phyloP scores from a whole-genome alignment of 2,797 vertebrate genomes.

The Poecilia picta region DNA sequence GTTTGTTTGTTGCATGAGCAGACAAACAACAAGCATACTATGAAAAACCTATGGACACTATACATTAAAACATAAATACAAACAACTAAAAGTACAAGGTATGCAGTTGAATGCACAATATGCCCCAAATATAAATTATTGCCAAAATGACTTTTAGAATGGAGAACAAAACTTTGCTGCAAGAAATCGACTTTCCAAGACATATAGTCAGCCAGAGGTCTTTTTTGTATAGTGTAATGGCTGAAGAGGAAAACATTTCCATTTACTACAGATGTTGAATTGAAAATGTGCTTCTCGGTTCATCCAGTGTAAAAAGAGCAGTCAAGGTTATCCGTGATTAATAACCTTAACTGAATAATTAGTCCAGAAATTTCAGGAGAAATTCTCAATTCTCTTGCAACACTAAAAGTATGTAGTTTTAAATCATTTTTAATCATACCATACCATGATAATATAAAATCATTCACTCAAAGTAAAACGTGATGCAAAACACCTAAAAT shows the following conservation, averaged over 20 bases:
- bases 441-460: not conserved
- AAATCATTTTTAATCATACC: not conserved
- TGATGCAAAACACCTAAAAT: not conserved
- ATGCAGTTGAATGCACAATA: not conserved
- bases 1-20: not conserved
- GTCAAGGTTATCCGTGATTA: not conserved
- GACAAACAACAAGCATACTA: not conserved
- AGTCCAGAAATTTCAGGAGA: not conserved
- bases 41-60: not conserved
- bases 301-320: not conserved
- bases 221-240: not conserved
- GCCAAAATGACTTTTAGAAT: too few species aligned
- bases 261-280: not conserved
- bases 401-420: not conserved
- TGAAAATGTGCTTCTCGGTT: not conserved
- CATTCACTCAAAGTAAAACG: not conserved
- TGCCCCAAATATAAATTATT: not conserved
- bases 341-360: not conserved
- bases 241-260: not conserved
- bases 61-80: not conserved
- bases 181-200: not conserved
- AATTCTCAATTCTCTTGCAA: not conserved
- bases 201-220: not conserved
- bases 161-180: not conserved
- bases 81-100: not conserved